Conservation (phyloP, 1,140 invertebrate species). For the Fopius arisanus region DNA sequence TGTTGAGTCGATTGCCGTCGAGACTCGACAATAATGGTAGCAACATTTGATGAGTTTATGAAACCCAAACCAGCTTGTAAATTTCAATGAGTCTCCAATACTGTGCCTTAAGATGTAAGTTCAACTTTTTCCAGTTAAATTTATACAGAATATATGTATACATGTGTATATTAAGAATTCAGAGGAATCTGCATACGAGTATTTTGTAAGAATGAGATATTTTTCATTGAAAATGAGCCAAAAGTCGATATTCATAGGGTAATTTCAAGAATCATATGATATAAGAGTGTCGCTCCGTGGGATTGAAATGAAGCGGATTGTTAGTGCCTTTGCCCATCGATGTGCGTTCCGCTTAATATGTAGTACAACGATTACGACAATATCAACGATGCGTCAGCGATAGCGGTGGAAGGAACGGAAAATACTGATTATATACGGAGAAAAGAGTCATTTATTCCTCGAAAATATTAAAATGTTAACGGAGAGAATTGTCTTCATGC, state of each 20-base stretch:
- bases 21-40: neutral
- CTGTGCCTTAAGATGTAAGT: slow-evolving; percentile 7
- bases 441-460: neutral
- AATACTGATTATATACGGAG: slow-evolving; percentile 1
- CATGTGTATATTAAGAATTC: slow-evolving; percentile 3
- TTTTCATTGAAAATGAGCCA: slow-evolving; percentile 8
- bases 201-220: neutral
- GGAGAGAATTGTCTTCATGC: neutral
- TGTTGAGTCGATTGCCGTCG: neutral
- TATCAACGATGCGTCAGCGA: neutral
- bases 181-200: neutral
- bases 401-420: neutral
- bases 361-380: slow-evolving; percentile 1
- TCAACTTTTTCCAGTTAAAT: slow-evolving; percentile 13
- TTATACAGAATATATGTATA: neutral
- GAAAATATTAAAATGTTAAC: neutral
- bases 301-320: neutral
- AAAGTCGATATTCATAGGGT: slow-evolving; percentile 2
- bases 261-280: neutral
- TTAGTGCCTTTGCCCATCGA: neutral
- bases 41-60: neutral
- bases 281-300: neutral
- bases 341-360: neutral
- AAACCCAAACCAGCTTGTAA: neutral
- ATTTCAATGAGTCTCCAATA: neutral